These are phyloP conservation scores for Phylloscopus trochilus DNA, from an alignment of 2,113 vertebrate species.

Conservation along the genomic window DNA sequence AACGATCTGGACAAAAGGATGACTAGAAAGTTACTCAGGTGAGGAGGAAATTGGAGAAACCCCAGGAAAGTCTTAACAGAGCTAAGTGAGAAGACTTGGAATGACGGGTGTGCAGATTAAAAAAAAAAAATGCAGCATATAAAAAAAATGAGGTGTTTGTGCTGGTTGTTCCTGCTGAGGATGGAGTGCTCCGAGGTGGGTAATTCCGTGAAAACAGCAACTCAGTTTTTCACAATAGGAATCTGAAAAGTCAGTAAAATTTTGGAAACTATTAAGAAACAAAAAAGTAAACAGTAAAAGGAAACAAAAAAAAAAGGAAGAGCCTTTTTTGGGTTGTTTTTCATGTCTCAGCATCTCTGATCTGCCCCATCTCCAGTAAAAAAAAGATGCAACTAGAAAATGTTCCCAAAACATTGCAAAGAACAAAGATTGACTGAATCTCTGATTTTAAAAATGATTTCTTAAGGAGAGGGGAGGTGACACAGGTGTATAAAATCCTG, in stretches of 20 bases:
- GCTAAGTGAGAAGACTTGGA: background rate
- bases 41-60: background rate
- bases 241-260: background rate
- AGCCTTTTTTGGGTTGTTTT: background rate
- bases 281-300: background rate
- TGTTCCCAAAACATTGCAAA: background rate
- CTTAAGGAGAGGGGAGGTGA: background rate
- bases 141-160: background rate
- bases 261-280: background rate
- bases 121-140: background rate
- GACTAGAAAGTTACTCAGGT: background rate
- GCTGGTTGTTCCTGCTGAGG: background rate
- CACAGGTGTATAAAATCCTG: background rate
- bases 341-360: background rate
- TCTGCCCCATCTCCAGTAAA: background rate
- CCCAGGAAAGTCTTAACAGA: background rate
- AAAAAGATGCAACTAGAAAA: background rate
- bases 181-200: rapidly evolving
- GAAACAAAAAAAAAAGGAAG: background rate
- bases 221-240: background rate
- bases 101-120: background rate
- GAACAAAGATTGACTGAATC: background rate
- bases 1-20: rapidly evolving
- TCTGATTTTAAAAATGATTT: background rate
- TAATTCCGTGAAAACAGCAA: background rate